Percentiles rank a stretch among this genome's conserved stretches.
phyloP scores from a whole-genome alignment of 2,797 vertebrate species.

The Steatocranus sp. region DNA sequence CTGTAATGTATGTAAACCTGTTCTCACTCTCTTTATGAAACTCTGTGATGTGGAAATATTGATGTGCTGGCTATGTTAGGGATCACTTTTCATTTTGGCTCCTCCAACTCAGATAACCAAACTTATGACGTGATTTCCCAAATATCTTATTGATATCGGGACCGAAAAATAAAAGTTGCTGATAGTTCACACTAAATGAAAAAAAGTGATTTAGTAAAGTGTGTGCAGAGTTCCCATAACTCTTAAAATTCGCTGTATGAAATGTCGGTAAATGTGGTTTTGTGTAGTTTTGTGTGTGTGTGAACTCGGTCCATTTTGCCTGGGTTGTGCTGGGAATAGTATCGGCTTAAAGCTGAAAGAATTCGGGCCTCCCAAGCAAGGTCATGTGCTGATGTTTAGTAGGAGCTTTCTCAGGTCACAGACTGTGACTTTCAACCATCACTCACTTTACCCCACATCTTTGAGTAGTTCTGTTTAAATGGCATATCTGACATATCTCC shows the following conservation, averaged over 20 bases:
- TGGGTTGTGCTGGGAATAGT: constrained; percentile 64
- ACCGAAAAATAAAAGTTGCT: not conserved
- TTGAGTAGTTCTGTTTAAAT: constrained; percentile 45
- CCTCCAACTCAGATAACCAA: constrained; percentile 17
- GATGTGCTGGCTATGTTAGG: constrained; percentile 2
- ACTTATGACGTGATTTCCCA: not conserved
- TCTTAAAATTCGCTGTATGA: constrained; percentile 15
- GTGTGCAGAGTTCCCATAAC: constrained; percentile 24
- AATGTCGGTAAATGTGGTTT: constrained; percentile 12
- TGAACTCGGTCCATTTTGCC: constrained; percentile 47
- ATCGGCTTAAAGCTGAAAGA: constrained; percentile 70
- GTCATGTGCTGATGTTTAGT: constrained; percentile 78
- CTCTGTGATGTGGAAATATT: constrained; percentile 37
- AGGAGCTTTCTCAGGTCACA: constrained; percentile 71
- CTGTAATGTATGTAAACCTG: constrained; percentile 48
- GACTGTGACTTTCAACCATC: constrained; percentile 67
- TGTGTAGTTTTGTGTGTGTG: constrained; percentile 39
- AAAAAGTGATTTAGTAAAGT: constrained; percentile 17
- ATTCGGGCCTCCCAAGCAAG: constrained; percentile 70
- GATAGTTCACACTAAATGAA: constrained; percentile 13
- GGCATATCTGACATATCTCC: constrained; percentile 59
- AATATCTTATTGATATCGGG: constrained; percentile 6
- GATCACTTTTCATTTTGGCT: constrained; percentile 28
- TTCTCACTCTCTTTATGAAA: constrained; percentile 36
- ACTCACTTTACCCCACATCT: constrained; percentile 64